A percentile compares a stretch with the other conserved stretches of the same genome.
phyloP scores from a whole-genome alignment of 1,140 invertebrate genomes.

The Drosophila yakuba region DNA sequence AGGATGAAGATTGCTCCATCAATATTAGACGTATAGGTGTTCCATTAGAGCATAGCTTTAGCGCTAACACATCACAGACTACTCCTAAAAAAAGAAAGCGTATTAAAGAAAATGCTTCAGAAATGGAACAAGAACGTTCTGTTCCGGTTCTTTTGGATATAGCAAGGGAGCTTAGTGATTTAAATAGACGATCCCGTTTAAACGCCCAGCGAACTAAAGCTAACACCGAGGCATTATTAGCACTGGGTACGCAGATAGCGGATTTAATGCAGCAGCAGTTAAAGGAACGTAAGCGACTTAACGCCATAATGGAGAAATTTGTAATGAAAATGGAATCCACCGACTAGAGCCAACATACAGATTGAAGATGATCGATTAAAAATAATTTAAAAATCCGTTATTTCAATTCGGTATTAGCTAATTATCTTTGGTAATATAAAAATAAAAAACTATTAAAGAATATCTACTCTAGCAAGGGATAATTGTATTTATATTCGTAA shows the following conservation, averaged over 20 bases:
- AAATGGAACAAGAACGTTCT: constrained; percentile 1
- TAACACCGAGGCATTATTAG: constrained; percentile 58
- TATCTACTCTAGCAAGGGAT: too few species aligned
- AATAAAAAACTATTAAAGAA: too few species aligned
- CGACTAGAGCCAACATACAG: constrained; percentile 26
- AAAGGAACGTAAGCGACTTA: constrained; percentile 65
- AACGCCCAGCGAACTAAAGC: constrained; percentile 66
- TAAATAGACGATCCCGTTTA: constrained; percentile 63
- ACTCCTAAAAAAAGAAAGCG: constrained; percentile 45
- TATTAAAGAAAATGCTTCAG: constrained; percentile 13
- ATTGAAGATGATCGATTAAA: too few species aligned
- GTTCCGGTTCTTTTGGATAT: constrained; percentile 59
- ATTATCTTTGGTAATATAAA: too few species aligned
- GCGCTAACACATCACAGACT: constrained; percentile 5
- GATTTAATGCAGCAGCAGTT: constrained; percentile 70
- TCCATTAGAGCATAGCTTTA: constrained; percentile 26
- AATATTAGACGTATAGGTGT: constrained; percentile 11
- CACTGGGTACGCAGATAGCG: constrained; percentile 58
- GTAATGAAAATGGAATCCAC: constrained; percentile 70
- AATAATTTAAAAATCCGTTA: too few species aligned
- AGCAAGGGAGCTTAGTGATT: constrained; percentile 54
- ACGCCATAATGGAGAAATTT: constrained; percentile 67
- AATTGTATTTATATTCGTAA: too few species aligned
- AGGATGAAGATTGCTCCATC: constrained; percentile 43
- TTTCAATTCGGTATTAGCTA: too few species aligned